These are phyloP conservation scores for Xiphophorus birchmanni DNA, from an alignment of 2,797 vertebrate species.

Conservation along the genomic window DNA sequence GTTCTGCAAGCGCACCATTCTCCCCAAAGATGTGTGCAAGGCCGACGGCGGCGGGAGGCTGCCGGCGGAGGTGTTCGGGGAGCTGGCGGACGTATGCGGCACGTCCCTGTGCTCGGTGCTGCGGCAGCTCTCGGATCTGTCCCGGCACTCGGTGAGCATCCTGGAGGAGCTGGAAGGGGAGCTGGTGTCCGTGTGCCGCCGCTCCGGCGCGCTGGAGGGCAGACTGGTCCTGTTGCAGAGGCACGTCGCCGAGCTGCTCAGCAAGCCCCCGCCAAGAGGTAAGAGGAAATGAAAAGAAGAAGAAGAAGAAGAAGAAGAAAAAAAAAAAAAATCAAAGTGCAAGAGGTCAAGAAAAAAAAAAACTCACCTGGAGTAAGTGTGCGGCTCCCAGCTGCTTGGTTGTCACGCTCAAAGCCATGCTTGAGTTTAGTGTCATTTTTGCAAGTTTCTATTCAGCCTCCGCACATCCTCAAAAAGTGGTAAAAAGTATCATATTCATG, in stretches of 20 bases:
- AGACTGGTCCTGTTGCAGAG: slow-evolving; percentile 76
- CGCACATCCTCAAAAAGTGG: too few relatives aligned
- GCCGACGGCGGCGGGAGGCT: slow-evolving; percentile 40
- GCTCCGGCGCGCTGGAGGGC: slow-evolving; percentile 77
- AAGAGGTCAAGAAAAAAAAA: neutral
- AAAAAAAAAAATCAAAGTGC: neutral
- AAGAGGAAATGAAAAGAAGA: slow-evolving; percentile 41
- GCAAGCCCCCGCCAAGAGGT: slow-evolving; percentile 78
- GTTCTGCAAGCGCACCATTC: slow-evolving; percentile 81
- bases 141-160: slow-evolving; percentile 81
- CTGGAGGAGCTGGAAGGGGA: slow-evolving; percentile 83
- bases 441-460: neutral
- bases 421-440: neutral
- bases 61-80: slow-evolving; percentile 62
- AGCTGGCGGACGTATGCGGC: slow-evolving; percentile 80
- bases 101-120: slow-evolving; percentile 78
- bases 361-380: slow-evolving; percentile 38
- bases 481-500: too few relatives aligned
- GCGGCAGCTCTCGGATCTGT: slow-evolving; percentile 83
- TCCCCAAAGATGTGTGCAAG: slow-evolving; percentile 80
- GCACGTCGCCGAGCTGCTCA: slow-evolving; percentile 72
- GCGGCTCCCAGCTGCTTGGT: neutral
- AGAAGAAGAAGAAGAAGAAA: neutral
- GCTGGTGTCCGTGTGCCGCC: slow-evolving; percentile 74
- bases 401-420: neutral